These are phyloP conservation scores for Clarias laeviceps DNA, from an alignment of 2,797 vertebrate genomes.

Conservation along the genomic window DNA sequence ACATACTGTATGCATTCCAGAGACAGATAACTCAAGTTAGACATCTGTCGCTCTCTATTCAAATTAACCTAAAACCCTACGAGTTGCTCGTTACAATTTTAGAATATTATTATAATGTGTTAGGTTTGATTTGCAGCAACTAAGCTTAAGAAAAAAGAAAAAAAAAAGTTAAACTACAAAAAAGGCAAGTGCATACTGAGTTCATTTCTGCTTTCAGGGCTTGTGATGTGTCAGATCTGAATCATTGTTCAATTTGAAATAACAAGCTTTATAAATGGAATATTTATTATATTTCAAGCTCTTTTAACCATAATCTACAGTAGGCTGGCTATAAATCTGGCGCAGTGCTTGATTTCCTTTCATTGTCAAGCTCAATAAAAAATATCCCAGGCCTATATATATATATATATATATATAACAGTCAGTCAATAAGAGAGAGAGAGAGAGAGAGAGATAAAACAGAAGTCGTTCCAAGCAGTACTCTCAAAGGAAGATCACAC, in stretches of 20 bases:
- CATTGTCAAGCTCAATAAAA: conserved; percentile 22
- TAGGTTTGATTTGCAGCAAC: neutral
- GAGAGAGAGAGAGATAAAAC: neutral
- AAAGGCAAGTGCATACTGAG: neutral
- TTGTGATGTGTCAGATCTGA: conserved; percentile 11
- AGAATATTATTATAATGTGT: neutral
- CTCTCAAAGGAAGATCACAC: neutral
- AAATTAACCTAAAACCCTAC: conserved; percentile 18
- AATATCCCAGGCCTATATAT: conserved; percentile 15
- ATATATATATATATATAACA: conserved; percentile 11
- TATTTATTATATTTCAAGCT: conserved; percentile 26
- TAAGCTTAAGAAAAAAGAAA: neutral
- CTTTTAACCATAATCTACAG: conserved; percentile 30
- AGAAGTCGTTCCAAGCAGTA: neutral
- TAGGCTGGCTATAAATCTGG: conserved; percentile 18
- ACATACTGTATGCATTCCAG: conserved; percentile 12
- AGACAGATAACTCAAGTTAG: conserved; percentile 33
- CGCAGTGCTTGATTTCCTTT: conserved; percentile 20
- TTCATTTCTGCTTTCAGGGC: conserved; percentile 6
- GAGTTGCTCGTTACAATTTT: neutral
- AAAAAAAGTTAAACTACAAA: neutral
- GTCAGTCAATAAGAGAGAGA: conserved; percentile 16
- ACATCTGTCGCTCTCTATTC: conserved; percentile 27
- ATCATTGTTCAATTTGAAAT: conserved; percentile 1
- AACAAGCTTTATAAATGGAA: conserved; percentile 7